Conservation (phyloP, 1,140 invertebrate species). For the Laupala kohalensis region DNA sequence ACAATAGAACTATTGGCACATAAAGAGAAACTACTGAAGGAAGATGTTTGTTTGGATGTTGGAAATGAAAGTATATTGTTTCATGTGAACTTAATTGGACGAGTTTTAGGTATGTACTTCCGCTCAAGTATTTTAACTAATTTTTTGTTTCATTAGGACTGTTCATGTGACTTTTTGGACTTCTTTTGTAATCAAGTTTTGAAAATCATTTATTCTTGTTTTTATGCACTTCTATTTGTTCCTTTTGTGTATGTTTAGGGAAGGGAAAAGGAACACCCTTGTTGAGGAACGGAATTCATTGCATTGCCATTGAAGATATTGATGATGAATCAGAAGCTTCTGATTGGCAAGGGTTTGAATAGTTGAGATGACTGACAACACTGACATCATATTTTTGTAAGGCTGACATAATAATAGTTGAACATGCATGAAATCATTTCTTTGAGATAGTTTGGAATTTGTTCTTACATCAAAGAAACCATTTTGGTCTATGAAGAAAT, state of each 20-base stretch:
- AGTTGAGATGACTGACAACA: no score
- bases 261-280: slow-evolving; percentile 39
- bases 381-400: no score
- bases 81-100: not conserved
- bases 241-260: slow-evolving; percentile 20
- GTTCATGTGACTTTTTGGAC: not conserved
- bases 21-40: slow-evolving; percentile 35
- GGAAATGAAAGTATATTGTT: not conserved
- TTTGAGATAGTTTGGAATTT: no score
- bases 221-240: not conserved
- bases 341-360: slow-evolving; percentile 11
- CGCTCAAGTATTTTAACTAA: not conserved
- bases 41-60: slow-evolving; percentile 27
- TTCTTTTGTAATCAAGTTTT: not conserved
- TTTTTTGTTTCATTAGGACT: no score
- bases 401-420: no score
- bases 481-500: no score
- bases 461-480: no score
- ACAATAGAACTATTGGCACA: slow-evolving; percentile 36
- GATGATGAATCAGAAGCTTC: slow-evolving; percentile 28
- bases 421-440: no score
- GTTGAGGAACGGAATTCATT: slow-evolving; percentile 35
- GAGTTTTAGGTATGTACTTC: slow-evolving; percentile 13
- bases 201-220: not conserved
- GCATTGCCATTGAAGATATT: slow-evolving; percentile 28